Base-by-base conservation (phyloP, 2,888 invertebrate genomes). In the Ormyrus thymus region DNA sequence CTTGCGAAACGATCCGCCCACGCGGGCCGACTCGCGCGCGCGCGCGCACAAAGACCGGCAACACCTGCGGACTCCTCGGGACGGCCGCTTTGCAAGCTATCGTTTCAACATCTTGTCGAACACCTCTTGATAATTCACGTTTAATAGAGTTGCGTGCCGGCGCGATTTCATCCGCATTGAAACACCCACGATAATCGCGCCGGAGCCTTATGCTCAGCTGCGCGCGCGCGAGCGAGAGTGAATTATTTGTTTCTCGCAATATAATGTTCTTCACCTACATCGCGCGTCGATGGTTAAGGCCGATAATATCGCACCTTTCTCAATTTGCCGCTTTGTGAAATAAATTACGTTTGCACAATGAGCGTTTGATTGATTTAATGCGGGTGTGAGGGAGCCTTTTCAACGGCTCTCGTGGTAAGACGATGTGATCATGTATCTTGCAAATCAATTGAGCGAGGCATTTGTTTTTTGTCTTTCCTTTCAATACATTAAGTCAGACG, bases 51-150 rank as follows among this genome's bases (percentile, higher is more conserved):
- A 11, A 53, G 1, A 53, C 46, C 46, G 66, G 43, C 59, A 77
- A 74, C 73, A 78, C 68, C 78, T 72, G 78, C 64, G 29, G 29
- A 51, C 43, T n/a, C 43, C 72, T 78, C 72, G 13, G 55, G 77
- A 68, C 72, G 66, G 29, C 48, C 61, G 70, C 7, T 69, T 7
- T 65, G 58, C 61, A 48, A 68, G 78, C 71, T 70, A 75, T 79
- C 75, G 75, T 79, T 79, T 79, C 79, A 75, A 79, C 79, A 79
- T 79, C 79, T 79, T 66, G 70, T 65, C 70, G 70, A 78, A 66
- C 29, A 29, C 65, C 69, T 55, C 50, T 62, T 69, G 75, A 75
- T 79, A 79, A 79, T 79, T 79, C 75, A 15, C 61, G 59, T 66
- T 65, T 71, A 79, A 79, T 79, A 71, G 68, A 75, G 69, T 79